Conservation (phyloP, 53 echinoderm and acorn worm species). For the Holothuria scabra region DNA sequence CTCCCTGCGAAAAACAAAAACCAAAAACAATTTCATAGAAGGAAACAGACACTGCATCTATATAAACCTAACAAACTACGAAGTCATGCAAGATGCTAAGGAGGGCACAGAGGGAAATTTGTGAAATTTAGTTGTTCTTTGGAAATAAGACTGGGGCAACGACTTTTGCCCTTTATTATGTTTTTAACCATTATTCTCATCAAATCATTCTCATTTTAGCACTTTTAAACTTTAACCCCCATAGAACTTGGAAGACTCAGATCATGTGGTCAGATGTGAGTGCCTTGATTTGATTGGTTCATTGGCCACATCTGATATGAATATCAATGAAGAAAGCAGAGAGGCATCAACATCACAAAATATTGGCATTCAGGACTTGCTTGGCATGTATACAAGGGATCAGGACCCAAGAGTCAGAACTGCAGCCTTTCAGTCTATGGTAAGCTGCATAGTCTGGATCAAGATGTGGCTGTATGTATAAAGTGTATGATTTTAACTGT, state of each 20-base stretch:
- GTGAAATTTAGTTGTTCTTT: too few species aligned
- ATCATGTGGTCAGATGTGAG: conserved; percentile 80
- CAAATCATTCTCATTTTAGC: neutral
- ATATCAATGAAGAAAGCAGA: conserved; percentile 41
- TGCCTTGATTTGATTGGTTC: conserved; percentile 81
- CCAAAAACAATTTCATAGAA: too few species aligned
- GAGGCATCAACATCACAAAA: conserved; percentile 53
- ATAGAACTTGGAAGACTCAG: conserved; percentile 74
- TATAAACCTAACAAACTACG: too few species aligned
- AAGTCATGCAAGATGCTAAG: too few species aligned
- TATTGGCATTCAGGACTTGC: conserved; percentile 59
- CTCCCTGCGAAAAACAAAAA: too few species aligned
- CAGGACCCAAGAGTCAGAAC: conserved; percentile 87
- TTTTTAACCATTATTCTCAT: neutral
- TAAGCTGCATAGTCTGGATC: conserved; percentile 13
- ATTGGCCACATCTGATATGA: conserved; percentile 70
- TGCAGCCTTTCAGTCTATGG: conserved; percentile 89
- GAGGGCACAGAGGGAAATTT: too few species aligned
- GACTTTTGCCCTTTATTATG: too few species aligned
- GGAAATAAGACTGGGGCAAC: too few species aligned
- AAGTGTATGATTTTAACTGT: too few species aligned
- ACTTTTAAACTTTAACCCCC: neutral
- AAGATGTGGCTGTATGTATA: too few species aligned
- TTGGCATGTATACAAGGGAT: conserved; percentile 77
- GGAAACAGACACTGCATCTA: too few species aligned